phyloP scores from a whole-genome alignment of 2,888 invertebrate genomes.

The Prionchulus punctatus region DNA sequence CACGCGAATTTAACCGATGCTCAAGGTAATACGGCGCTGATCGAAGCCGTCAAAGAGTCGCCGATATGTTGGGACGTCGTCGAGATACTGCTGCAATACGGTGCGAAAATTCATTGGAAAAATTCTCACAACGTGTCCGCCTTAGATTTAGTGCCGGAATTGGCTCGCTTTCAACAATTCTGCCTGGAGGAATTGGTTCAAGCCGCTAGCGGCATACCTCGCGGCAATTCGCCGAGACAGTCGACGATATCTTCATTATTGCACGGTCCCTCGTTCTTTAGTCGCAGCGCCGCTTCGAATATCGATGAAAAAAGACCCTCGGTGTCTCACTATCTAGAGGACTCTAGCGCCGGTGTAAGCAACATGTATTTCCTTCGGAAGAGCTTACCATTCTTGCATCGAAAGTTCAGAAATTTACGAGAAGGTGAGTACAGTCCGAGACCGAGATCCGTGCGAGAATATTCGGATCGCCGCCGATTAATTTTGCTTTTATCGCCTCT shows the following conservation, averaged over 20 bases:
- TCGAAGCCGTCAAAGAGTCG: slow-evolving; percentile 43
- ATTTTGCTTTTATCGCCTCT: background rate
- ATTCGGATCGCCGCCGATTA: background rate
- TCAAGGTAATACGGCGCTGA: slow-evolving; percentile 44
- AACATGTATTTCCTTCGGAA: background rate
- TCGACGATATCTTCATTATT: background rate
- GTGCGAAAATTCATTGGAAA: slow-evolving; percentile 24
- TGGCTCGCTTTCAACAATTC: slow-evolving; percentile 40
- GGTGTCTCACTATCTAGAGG: background rate
- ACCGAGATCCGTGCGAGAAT: background rate
- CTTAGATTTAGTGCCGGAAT: slow-evolving; percentile 40
- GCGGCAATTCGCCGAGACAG: background rate
- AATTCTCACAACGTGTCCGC: slow-evolving; percentile 42
- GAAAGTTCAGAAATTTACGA: background rate
- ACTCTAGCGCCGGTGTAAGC: background rate
- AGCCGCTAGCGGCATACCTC: slow-evolving; percentile 1
- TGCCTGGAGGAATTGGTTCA: slow-evolving; percentile 27
- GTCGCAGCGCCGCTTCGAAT: background rate
- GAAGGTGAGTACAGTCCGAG: too few species aligned
- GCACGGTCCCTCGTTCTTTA: background rate
- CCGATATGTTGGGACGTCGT: slow-evolving; percentile 42
- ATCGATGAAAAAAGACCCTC: background rate
- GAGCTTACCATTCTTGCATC: background rate
- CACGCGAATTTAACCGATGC: slow-evolving; percentile 40
- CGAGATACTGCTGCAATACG: slow-evolving; percentile 38